These are phyloP conservation scores for Platysternon megacephalum DNA, from an alignment of 2,113 vertebrate species.

Conservation along the genomic window DNA sequence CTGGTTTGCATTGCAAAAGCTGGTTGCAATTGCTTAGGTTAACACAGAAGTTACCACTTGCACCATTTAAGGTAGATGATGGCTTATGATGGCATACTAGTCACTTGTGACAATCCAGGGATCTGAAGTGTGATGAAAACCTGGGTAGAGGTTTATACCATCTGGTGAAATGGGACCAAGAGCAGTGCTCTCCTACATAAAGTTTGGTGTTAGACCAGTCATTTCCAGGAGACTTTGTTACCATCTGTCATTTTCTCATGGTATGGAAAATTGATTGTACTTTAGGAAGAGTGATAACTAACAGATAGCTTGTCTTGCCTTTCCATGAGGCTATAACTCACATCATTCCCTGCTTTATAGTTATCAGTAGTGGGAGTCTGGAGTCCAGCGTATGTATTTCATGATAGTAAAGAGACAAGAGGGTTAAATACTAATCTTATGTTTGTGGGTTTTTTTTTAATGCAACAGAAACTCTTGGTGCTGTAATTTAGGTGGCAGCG, in stretches of 20 bases:
- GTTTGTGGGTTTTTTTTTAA: background rate
- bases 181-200: rapidly evolving
- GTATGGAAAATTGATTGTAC: background rate
- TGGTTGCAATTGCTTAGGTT: slow-evolving; percentile 19
- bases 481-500: slow-evolving; percentile 68
- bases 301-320: background rate
- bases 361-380: background rate
- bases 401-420: background rate
- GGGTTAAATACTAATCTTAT: background rate
- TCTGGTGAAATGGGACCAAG: background rate
- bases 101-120: background rate
- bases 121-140: background rate
- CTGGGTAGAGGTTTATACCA: background rate
- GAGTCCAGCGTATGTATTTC: background rate
- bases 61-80: background rate
- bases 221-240: background rate
- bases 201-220: background rate
- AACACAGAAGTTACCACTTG: slow-evolving; percentile 2
- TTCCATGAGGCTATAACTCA: background rate
- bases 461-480: slow-evolving; percentile 58
- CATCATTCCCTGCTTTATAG: background rate
- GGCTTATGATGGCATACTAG: background rate
- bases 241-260: background rate
- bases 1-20: slow-evolving; percentile 6
- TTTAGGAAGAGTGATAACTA: background rate